These are phyloP conservation scores for Lagorchestes hirsutus DNA, from an alignment of 2,797 vertebrate species.

Conservation along the genomic window DNA sequence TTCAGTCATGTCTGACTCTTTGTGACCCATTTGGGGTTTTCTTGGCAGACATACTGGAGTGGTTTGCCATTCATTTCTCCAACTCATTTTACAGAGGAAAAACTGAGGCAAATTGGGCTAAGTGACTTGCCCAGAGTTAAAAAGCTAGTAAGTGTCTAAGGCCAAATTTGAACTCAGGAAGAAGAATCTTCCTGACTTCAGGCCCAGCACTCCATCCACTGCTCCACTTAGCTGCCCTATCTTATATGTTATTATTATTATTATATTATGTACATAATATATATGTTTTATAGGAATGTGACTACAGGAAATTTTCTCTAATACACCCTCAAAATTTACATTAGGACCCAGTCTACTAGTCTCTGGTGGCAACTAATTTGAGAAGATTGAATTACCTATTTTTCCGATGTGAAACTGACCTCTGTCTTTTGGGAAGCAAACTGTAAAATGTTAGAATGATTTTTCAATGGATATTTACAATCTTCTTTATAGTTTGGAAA, in stretches of 20 bases:
- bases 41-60: not conserved
- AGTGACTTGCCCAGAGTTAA: not conserved
- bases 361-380: not conserved
- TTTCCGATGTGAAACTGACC: not conserved
- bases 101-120: not conserved
- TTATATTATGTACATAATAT: too few relatives aligned
- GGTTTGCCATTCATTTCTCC: not conserved
- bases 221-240: not conserved
- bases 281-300: not conserved
- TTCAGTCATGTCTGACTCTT: not conserved
- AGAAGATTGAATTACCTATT: not conserved
- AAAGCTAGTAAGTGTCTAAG: not conserved
- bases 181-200: not conserved
- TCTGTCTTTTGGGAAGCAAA: not conserved
- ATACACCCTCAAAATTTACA: not conserved
- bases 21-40: not conserved
- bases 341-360: not conserved
- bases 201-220: not conserved
- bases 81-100: not conserved
- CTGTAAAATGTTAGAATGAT: not conserved
- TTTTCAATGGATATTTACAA: not conserved
- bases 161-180: not conserved
- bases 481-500: not conserved
- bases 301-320: not conserved
- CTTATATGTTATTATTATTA: not conserved